These are phyloP conservation scores for Acrobeloides nanus DNA, from an alignment of 2,888 invertebrate species.

Conservation along the genomic window DNA sequence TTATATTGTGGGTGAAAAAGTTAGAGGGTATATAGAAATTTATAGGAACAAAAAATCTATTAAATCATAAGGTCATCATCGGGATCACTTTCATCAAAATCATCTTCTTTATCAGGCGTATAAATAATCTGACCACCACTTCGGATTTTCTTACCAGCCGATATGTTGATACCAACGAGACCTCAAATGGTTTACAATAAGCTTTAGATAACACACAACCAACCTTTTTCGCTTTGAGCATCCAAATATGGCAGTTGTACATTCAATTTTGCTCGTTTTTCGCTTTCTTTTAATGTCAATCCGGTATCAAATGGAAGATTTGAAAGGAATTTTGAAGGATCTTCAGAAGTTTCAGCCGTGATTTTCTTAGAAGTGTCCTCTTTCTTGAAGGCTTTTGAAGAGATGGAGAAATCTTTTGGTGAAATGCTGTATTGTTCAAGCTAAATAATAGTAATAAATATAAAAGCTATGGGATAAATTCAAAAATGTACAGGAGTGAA, in stretches of 20 bases:
- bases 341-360: background rate
- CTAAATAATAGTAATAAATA: constrained; percentile 7
- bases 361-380: background rate
- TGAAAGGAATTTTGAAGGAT: constrained; percentile 2
- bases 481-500: too few species aligned
- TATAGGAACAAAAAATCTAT: too few species aligned
- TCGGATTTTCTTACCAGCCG: constrained; percentile 22
- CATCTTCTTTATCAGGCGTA: constrained; percentile 43
- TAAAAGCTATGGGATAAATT: background rate
- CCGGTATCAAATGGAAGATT: constrained; percentile 21
- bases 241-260: constrained; percentile 31
- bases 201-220: background rate
- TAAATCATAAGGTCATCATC: constrained; percentile 41
- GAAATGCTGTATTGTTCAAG: constrained; percentile 12
- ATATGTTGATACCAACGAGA: constrained; percentile 31
- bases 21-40: too few species aligned
- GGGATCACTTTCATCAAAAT: constrained; percentile 47
- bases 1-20: too few species aligned
- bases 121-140: constrained; percentile 46
- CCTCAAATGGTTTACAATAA: constrained; percentile 19
- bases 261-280: constrained; percentile 24
- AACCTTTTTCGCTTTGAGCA: constrained; percentile 29
- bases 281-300: constrained; percentile 19
- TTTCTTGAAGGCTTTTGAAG: constrained; percentile 4
- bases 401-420: constrained; percentile 4